These are phyloP conservation scores for Invenusta paracnida DNA, from an alignment of 2,888 invertebrate species.

Conservation along the genomic window DNA sequence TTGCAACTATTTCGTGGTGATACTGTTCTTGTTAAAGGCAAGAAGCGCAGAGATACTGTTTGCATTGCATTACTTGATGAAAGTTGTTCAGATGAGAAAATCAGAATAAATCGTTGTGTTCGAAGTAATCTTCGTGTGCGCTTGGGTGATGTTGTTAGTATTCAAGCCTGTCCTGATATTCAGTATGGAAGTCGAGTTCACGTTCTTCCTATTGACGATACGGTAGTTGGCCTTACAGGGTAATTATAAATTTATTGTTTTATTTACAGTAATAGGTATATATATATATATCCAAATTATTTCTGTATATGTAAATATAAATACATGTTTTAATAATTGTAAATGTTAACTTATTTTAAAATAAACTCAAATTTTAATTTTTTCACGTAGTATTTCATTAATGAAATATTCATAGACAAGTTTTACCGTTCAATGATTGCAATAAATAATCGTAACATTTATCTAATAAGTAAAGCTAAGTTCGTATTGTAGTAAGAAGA, in stretches of 20 bases:
- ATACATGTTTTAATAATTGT: too few species aligned
- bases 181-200: slow-evolving; percentile 97
- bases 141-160: slow-evolving; percentile 83
- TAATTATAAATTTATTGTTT: slow-evolving; percentile 62
- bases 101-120: slow-evolving; percentile 74
- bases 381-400: too few species aligned
- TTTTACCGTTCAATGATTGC: too few species aligned
- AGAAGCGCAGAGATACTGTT: slow-evolving; percentile 91
- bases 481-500: too few species aligned
- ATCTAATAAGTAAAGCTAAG: too few species aligned
- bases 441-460: too few species aligned
- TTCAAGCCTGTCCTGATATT: slow-evolving; percentile 68
- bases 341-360: too few species aligned
- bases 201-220: slow-evolving; percentile 95
- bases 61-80: slow-evolving; percentile 96
- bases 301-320: too few species aligned
- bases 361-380: too few species aligned
- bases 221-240: slow-evolving; percentile 94
- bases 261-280: background rate
- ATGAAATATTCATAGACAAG: too few species aligned
- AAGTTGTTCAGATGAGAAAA: slow-evolving; percentile 90
- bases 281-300: too few species aligned
- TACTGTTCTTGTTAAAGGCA: slow-evolving; percentile 91
- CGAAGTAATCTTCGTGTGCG: slow-evolving; percentile 91
- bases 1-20: slow-evolving; percentile 93